These are phyloP conservation scores for Danio rerio DNA, from an alignment of 2,113 vertebrate species.

Conservation along the genomic window DNA sequence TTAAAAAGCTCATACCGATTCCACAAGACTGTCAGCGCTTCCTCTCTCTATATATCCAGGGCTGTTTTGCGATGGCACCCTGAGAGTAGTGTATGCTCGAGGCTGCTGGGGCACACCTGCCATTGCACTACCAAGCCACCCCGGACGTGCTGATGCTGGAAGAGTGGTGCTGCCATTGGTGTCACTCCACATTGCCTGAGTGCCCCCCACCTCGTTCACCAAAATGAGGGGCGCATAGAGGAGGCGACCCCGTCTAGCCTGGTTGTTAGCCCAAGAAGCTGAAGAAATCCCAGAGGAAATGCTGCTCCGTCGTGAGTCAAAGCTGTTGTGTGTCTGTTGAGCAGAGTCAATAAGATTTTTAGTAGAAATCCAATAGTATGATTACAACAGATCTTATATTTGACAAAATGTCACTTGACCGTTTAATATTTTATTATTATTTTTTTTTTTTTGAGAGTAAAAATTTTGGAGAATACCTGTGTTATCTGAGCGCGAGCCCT, in stretches of 20 bases:
- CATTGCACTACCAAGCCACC: constrained; percentile 60
- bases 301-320: constrained; percentile 68
- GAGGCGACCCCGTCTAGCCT: constrained; percentile 79
- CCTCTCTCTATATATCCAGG: constrained; percentile 77
- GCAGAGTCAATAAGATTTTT: no score
- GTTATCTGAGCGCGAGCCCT: constrained; percentile 70
- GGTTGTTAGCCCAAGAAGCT: constrained; percentile 83
- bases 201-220: constrained; percentile 78
- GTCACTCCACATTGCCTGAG: constrained; percentile 60
- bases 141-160: constrained; percentile 58
- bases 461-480: no score
- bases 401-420: no score
- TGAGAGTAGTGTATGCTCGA: constrained; percentile 81
- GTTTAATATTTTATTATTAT: no score
- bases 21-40: constrained; percentile 90
- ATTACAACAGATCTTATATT: no score
- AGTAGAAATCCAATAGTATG: no score
- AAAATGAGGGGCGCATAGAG: constrained; percentile 87
- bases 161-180: constrained; percentile 58
- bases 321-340: constrained; percentile 66
- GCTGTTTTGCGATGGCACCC: constrained; percentile 77
- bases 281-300: constrained; percentile 65
- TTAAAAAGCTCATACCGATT: constrained; percentile 78
- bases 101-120: constrained; percentile 62
- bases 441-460: no score